Percentiles rank a stretch among this genome's conserved stretches.
These are phyloP conservation scores for Stenichneumon culpator DNA, from an alignment of 2,888 invertebrate species.

Conservation along the genomic window DNA sequence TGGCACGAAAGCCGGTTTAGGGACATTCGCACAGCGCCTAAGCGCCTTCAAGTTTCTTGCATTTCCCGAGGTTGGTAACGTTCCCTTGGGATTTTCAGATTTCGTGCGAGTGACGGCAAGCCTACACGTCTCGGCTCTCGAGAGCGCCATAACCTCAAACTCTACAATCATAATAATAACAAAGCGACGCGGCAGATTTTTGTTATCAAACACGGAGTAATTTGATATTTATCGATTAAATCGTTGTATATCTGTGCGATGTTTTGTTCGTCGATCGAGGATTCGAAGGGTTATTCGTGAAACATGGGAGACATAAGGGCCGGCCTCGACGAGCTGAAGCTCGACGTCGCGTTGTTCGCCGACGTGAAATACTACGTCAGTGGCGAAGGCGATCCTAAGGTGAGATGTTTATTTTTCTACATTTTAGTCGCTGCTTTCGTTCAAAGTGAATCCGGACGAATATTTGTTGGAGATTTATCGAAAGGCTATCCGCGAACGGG, in stretches of 20 bases:
- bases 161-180: slow-evolving; percentile 81
- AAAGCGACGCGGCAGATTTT: slow-evolving; percentile 80
- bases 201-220: slow-evolving; percentile 75
- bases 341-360: slow-evolving; percentile 90
- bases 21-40: background rate
- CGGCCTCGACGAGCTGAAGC: slow-evolving; percentile 84
- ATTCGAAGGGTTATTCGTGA: slow-evolving; percentile 63
- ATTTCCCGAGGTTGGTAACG: slow-evolving; percentile 2
- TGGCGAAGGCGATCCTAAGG: slow-evolving; percentile 87
- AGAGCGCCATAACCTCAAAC: slow-evolving; percentile 76
- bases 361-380: slow-evolving; percentile 94
- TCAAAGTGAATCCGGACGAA: background rate
- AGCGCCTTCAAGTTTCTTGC: background rate
- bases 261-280: slow-evolving; percentile 65
- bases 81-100: background rate
- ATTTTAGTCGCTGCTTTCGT: slow-evolving; percentile 3
- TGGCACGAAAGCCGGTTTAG: background rate
- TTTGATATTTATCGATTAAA: slow-evolving; percentile 49
- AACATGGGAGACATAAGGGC: slow-evolving; percentile 85
- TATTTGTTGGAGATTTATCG: background rate
- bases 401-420: slow-evolving; percentile 64
- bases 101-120: slow-evolving; percentile 6
- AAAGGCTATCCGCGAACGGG: background rate
- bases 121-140: background rate
- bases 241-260: slow-evolving; percentile 53